Evolutionary conservation across 92 coral and sea anemone species (phyloP).

Genomic region (Phenganax stokvisi): DNA sequence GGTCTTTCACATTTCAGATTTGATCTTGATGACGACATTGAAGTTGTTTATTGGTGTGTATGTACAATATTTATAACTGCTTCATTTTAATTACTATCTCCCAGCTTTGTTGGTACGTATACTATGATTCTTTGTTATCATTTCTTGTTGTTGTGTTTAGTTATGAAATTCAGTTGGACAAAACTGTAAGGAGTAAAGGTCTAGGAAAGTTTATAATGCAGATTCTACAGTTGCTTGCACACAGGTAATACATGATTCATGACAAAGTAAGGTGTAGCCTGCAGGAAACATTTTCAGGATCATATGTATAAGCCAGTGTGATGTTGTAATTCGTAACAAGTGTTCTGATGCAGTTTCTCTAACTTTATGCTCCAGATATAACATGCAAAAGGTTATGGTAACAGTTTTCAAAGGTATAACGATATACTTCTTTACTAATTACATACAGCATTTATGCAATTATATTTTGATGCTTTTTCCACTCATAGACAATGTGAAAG

Average conservation of each 20-base stretch:
- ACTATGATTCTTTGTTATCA: background rate
- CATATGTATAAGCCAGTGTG: too few relatives aligned
- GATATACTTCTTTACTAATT: background rate
- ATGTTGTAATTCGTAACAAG: background rate
- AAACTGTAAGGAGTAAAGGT: slow-evolving; percentile 66
- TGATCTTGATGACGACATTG: slow-evolving; percentile 85
- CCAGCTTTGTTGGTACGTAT: background rate
- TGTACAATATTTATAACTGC: too few relatives aligned
- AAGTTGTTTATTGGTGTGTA: slow-evolving; percentile 88
- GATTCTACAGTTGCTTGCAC: slow-evolving; percentile 86
- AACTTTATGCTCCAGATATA: slow-evolving; percentile 47
- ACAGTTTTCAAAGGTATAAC: slow-evolving; percentile 84
- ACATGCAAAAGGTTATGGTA: slow-evolving; percentile 89
- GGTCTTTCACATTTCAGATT: slow-evolving; percentile 90
- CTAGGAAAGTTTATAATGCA: slow-evolving; percentile 97
- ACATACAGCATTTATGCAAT: background rate
- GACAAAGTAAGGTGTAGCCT: too few relatives aligned
- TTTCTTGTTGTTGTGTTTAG: slow-evolving; percentile 41
- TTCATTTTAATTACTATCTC: background rate
- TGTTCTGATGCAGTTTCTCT: background rate
- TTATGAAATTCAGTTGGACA: slow-evolving; percentile 88
- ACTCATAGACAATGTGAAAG: slow-evolving; percentile 71
- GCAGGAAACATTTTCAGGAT: too few relatives aligned
- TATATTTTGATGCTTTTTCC: background rate
- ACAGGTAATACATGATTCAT: slow-evolving; percentile 45